Evolutionary conservation across 2,888 invertebrate genomes (phyloP).

Genomic region (Pinctada fucata): DNA sequence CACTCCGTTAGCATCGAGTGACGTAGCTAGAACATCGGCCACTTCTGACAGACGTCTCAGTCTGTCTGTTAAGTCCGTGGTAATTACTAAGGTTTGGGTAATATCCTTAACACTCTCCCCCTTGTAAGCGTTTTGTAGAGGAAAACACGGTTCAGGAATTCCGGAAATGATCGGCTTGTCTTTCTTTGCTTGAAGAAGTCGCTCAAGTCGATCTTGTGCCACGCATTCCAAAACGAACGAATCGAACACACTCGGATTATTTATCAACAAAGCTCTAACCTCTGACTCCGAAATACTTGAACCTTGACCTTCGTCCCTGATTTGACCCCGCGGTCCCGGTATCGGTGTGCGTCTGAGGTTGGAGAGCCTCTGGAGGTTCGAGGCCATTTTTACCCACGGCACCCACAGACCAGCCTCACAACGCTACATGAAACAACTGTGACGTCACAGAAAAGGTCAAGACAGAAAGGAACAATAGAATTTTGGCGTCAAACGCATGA

Average conservation of each 20-base stretch:
- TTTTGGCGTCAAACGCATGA: no score
- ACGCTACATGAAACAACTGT: neutral
- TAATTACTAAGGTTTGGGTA: constrained; percentile 32
- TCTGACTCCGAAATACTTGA: constrained; percentile 27
- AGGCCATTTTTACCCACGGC: constrained; percentile 13
- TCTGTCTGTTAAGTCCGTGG: constrained; percentile 40
- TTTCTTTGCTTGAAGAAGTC: constrained; percentile 36
- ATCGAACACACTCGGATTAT: constrained; percentile 52
- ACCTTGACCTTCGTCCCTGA: neutral
- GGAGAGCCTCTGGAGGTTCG: constrained; percentile 16
- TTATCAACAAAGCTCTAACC: constrained; percentile 32
- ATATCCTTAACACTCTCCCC: constrained; percentile 40
- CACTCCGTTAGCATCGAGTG: constrained; percentile 44
- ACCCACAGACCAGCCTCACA: neutral
- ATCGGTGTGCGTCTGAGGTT: constrained; percentile 2
- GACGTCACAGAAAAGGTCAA: constrained; percentile 15
- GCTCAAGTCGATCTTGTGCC: constrained; percentile 41
- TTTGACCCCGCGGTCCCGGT: neutral
- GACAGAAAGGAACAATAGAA: no score
- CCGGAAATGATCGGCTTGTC: constrained; percentile 3
- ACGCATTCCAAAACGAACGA: constrained; percentile 49
- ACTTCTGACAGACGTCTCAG: constrained; percentile 44
- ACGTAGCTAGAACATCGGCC: constrained; percentile 36
- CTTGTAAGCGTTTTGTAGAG: constrained; percentile 31
- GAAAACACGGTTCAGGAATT: constrained; percentile 1